A percentile compares a stretch with the other conserved stretches of the same genome.
Conservation (phyloP, 2,888 invertebrate species). For the Parthenolecanium corni region DNA sequence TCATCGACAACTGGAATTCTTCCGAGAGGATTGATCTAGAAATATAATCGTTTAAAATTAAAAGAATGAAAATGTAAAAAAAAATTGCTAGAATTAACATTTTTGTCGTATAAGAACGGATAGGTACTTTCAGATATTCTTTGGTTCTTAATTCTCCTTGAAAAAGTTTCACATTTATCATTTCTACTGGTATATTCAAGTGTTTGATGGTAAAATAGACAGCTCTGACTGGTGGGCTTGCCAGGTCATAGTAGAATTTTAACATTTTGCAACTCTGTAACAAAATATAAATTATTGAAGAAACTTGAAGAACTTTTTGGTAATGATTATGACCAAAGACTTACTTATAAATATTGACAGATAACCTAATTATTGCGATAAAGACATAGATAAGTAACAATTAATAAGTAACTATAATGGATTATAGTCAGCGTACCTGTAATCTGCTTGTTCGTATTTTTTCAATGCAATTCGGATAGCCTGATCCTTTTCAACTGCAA, state of each 20-base stretch:
- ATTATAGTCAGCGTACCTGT: too few species aligned
- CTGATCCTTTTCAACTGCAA: too few species aligned
- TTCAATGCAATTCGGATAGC: too few species aligned
- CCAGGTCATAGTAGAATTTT: conserved; percentile 9
- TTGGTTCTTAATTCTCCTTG: conserved; percentile 4
- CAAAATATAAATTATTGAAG: too few species aligned
- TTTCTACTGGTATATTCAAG: conserved; percentile 1
- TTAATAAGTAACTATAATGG: too few species aligned
- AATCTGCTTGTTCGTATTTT: too few species aligned
- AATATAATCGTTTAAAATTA: not conserved
- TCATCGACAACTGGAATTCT: conserved; percentile 2
- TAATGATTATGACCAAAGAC: too few species aligned
- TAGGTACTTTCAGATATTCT: conserved; percentile 9
- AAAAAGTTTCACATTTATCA: not conserved
- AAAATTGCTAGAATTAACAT: not conserved
- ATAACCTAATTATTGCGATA: too few species aligned
- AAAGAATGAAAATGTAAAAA: not conserved
- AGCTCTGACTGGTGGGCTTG: conserved; percentile 9
- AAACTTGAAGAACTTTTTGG: too few species aligned
- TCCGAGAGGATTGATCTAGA: conserved; percentile 6
- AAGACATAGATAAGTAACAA: too few species aligned
- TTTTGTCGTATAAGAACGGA: not conserved
- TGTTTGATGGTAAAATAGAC: conserved; percentile 6
- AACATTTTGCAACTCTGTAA: not conserved
- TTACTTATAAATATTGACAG: too few species aligned